Conservation (phyloP, 2,888 invertebrate genomes). For the Microctonus aethiopoides region DNA sequence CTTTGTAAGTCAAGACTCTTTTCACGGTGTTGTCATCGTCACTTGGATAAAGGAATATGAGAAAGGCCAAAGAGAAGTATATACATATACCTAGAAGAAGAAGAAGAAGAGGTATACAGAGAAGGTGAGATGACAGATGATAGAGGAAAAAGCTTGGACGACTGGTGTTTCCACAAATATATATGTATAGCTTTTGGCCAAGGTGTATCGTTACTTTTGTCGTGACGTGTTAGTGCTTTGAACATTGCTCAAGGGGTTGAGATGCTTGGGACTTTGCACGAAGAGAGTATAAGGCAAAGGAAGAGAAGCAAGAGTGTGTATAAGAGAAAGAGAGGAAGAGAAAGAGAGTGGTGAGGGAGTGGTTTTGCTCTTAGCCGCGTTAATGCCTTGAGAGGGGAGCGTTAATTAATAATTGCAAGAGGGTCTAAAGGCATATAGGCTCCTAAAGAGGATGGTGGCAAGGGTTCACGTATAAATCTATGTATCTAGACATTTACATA, state of each 20-base stretch:
- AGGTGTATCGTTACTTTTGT: slow-evolving; percentile 64
- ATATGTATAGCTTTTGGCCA: slow-evolving; percentile 29
- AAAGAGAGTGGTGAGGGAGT: slow-evolving; percentile 37
- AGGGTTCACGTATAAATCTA: slow-evolving; percentile 4
- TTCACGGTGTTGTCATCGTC: slow-evolving; percentile 11
- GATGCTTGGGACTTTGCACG: slow-evolving; percentile 22
- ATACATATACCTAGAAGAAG: neutral
- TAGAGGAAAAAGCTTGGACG: slow-evolving; percentile 14
- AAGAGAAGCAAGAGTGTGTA: slow-evolving; percentile 39
- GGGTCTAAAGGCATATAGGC: slow-evolving; percentile 46
- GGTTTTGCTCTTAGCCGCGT: slow-evolving; percentile 62
- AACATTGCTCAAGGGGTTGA: slow-evolving; percentile 54
- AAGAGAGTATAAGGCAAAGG: slow-evolving; percentile 26
- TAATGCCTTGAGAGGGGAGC: slow-evolving; percentile 65
- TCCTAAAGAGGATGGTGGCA: slow-evolving; percentile 20
- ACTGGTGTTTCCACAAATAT: slow-evolving; percentile 15
- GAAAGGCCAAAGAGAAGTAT: neutral
- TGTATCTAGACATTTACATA: slow-evolving; percentile 1
- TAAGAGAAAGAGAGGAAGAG: slow-evolving; percentile 35
- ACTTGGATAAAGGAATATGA: slow-evolving; percentile 11
- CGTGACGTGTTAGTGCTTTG: slow-evolving; percentile 56
- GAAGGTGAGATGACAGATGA: neutral
- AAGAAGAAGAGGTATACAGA: too few species aligned
- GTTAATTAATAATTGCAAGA: slow-evolving; percentile 67
- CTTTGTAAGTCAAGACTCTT: slow-evolving; percentile 30